A percentile compares a stretch with the other conserved stretches of the same genome.
Evolutionary conservation across 2,113 vertebrate species (phyloP).

Genomic region (Callionymus lyra): DNA sequence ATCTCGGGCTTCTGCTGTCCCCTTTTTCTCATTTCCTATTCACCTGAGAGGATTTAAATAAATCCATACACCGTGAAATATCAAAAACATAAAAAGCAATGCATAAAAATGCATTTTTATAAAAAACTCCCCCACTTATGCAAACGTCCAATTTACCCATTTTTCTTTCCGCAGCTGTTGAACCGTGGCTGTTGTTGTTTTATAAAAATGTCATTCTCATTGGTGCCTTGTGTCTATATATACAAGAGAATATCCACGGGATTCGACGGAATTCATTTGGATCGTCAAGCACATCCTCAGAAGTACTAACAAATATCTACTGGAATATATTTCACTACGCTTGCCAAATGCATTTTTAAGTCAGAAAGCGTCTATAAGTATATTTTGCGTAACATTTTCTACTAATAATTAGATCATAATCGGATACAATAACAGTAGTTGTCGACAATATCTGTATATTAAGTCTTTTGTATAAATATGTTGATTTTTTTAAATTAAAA

Average conservation of each 20-base stretch:
- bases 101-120: conserved; percentile 58
- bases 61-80: conserved; percentile 68
- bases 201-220: conserved; percentile 47
- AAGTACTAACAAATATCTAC: too few relatives aligned
- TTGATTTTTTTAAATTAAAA: too few relatives aligned
- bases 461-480: too few relatives aligned
- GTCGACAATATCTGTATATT: too few relatives aligned
- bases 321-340: too few relatives aligned
- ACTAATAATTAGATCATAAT: too few relatives aligned
- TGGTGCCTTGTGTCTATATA: conserved; percentile 50
- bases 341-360: too few relatives aligned
- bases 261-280: too few relatives aligned
- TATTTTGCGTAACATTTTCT: too few relatives aligned
- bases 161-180: conserved; percentile 14
- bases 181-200: conserved; percentile 26
- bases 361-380: too few relatives aligned
- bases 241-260: conserved; percentile 4
- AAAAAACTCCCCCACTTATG: conserved; percentile 41
- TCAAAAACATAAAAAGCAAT: conserved; percentile 63
- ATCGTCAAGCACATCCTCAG: too few relatives aligned
- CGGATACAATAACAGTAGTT: too few relatives aligned
- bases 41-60: conserved; percentile 69
- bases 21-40: conserved; percentile 61
- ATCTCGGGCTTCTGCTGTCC: conserved; percentile 64
- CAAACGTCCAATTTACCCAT: conserved; percentile 27